Base-by-base conservation (phyloP, 2,888 invertebrate genomes). In the Morinoia aosen region DNA sequence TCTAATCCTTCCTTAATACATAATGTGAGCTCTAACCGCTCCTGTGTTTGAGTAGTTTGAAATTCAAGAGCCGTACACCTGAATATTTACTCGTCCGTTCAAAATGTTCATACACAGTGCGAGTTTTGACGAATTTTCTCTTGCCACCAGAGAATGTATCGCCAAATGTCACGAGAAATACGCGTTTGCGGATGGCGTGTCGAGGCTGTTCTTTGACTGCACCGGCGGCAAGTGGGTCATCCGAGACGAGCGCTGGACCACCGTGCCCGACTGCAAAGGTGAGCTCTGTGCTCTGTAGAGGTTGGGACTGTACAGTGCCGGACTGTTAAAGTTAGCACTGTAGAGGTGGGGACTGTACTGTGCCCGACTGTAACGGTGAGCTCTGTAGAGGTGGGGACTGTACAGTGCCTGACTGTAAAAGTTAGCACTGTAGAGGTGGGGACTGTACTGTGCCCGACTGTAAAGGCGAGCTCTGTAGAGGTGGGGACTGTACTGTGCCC, bases 261-360 rank as follows among this genome's bases (percentile, higher is more conserved):
- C 96, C 14, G 88, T 95, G 25, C 96, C 96, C 25, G 97, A 97
- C 95, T 97, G 97, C 95, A 95, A 97, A 95, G 97, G 97, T 97
- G 96, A 97, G 97, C 96, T 39, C 64, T 39, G 90, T n/a, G 97
- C 96, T 39, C 64, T 39, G 90, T n/a, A 64, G 48, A 48, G 48
- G 48, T 48, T 2, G 48, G 48, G 25, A 19, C 25, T 94, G n/a
- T 56, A 94, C 16, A 2, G 58, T 61, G 57, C 33, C 58, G 40
- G 33, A 14, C 58, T 33, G 56, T 25, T 96, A 88, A 88, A 2
- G 39, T 33, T 0, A 48, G 48, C 48, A 48, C 48, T 48, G 48
- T 48, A 48, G 48, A 48, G 48, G 48, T 48, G 48, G 48, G 48
- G 48, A 48, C 48, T 48, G 48, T 48, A 48, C 48, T 48, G 48